Conservation (phyloP, 2,113 vertebrate species). For the Podarcis raffonei region DNA sequence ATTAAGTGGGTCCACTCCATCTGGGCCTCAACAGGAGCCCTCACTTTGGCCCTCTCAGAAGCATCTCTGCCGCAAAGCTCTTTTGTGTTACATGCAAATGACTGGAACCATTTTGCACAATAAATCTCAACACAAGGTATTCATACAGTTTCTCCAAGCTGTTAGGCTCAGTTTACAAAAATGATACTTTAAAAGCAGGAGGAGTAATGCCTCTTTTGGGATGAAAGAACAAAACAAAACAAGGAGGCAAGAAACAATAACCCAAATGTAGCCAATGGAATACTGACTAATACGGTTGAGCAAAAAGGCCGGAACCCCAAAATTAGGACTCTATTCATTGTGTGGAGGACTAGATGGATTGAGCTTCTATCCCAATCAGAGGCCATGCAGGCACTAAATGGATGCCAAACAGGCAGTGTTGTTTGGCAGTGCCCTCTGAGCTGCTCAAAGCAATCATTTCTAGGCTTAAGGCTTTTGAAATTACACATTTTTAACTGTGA, state of each 20-base stretch:
- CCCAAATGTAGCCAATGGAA: neutral
- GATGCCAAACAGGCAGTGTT: neutral
- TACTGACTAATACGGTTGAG: neutral
- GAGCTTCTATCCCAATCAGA: neutral
- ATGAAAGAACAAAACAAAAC: neutral
- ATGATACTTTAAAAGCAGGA: neutral
- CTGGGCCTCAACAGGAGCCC: too few species aligned
- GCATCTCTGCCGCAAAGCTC: neutral
- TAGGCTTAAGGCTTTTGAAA: neutral
- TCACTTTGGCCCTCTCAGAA: neutral
- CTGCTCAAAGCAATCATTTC: too few species aligned
- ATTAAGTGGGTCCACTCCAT: too few species aligned
- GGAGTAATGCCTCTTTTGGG: neutral
- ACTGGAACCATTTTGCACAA: neutral
- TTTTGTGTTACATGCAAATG: neutral
- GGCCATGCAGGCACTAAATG: neutral
- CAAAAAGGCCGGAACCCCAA: neutral
- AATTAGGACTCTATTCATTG: neutral
- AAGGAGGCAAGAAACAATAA: neutral
- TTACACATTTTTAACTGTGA: neutral
- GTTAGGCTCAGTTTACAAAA: neutral
- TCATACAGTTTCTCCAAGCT: neutral
- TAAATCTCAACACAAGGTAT: neutral
- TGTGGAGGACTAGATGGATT: too few species aligned
- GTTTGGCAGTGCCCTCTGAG: neutral